Conservation (phyloP, 2,797 vertebrate species). For the Ataeniobius toweri region DNA sequence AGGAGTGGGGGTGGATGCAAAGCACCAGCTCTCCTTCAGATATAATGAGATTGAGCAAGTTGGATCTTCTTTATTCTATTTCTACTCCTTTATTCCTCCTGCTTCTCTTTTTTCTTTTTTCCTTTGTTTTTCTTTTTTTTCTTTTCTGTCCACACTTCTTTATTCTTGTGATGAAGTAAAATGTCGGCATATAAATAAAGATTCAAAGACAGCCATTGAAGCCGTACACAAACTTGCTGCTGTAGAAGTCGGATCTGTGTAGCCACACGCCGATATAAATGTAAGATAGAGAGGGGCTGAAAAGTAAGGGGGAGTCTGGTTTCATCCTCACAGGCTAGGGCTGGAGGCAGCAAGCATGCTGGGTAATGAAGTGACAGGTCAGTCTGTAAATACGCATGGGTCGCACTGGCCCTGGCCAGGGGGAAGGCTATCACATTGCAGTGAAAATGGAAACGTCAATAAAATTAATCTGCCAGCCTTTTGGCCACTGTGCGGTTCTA, state of each 20-base stretch:
- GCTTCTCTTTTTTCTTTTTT: conserved; percentile 13
- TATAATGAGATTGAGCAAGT: conserved; percentile 87
- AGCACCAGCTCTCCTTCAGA: conserved; percentile 81
- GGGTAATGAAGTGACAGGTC: conserved; percentile 99
- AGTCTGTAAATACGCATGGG: conserved; percentile 96
- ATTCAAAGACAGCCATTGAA: conserved; percentile 20
- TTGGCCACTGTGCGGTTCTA: conserved; percentile 88
- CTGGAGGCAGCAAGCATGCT: conserved; percentile 86
- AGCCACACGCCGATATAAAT: conserved; percentile 47
- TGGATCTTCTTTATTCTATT: conserved; percentile 76
- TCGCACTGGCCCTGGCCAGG: conserved; percentile 88
- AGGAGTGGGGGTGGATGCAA: conserved; percentile 82
- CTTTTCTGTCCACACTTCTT: conserved; percentile 41
- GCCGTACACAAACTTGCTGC: conserved; percentile 21
- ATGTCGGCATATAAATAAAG: conserved; percentile 10
- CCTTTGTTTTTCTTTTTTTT: conserved; percentile 43
- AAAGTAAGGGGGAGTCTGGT: conserved; percentile 73
- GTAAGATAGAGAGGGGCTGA: conserved; percentile 61
- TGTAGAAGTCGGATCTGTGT: conserved; percentile 29
- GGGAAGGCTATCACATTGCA: conserved; percentile 94
- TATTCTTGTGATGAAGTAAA: conserved; percentile 22
- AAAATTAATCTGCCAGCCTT: conserved; percentile 98
- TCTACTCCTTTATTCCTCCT: conserved; percentile 53
- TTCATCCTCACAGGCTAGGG: conserved; percentile 74
- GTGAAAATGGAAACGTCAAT: conserved; percentile 99